Conservation (phyloP, 2,113 vertebrate species). For the Vulpes vulpes region DNA sequence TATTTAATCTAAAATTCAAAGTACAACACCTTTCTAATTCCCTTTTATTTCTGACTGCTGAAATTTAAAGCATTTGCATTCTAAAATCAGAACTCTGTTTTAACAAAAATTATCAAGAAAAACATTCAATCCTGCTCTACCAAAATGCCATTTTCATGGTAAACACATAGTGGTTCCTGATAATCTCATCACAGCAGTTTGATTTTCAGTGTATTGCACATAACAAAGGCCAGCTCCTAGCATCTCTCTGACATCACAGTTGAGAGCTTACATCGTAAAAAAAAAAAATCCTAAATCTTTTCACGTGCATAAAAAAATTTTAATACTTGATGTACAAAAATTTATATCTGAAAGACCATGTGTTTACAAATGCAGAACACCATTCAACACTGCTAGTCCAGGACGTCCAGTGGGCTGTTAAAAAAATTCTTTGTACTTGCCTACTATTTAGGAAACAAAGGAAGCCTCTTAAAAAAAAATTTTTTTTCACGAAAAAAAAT, state of each 20-base stretch:
- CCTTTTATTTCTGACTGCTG: not conserved
- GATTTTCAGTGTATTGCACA: not conserved
- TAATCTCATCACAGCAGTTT: not conserved
- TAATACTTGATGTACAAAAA: not conserved
- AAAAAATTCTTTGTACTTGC: conserved; percentile 7
- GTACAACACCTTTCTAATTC: not conserved
- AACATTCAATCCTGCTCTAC: not conserved
- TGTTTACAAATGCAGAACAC: not conserved
- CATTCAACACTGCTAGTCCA: not conserved
- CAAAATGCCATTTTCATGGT: not conserved
- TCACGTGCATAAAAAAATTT: not conserved
- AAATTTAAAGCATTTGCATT: conserved; percentile 11
- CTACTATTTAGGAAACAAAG: conserved; percentile 40
- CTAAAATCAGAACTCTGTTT: not conserved
- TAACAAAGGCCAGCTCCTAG: not conserved
- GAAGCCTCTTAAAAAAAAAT: not conserved
- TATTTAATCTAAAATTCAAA: conserved; percentile 17
- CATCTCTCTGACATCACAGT: not conserved
- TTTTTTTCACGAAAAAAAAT: conserved; percentile 9
- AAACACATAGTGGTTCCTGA: not conserved
- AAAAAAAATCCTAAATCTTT: not conserved
- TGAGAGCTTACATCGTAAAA: not conserved
- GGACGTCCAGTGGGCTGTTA: not conserved
- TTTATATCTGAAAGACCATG: not conserved
- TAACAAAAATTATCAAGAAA: conserved; percentile 26